A percentile compares a stretch with the other conserved stretches of the same genome.
phyloP scores from a whole-genome alignment of 2,113 vertebrate genomes.

The Hippopotamus amphibius region DNA sequence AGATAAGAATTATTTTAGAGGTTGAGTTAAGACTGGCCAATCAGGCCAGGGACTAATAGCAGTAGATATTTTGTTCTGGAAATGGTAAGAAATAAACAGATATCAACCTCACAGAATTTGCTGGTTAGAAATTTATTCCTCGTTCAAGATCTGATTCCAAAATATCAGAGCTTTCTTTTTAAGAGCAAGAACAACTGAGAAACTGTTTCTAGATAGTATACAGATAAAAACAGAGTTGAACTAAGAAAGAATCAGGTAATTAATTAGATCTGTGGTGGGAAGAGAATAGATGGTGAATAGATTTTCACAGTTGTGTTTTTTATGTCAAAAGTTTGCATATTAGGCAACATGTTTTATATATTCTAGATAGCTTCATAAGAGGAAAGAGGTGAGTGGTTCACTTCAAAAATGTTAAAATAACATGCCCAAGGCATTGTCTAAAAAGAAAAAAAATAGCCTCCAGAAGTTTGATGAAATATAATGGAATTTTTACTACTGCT shows the following conservation, averaged over 20 bases:
- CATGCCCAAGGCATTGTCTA: not conserved
- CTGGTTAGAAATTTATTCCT: not conserved
- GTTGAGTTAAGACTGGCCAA: not conserved
- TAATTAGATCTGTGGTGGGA: not conserved
- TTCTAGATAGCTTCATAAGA: not conserved
- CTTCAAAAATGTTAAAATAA: not conserved
- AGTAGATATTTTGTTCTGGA: not conserved
- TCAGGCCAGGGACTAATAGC: not conserved
- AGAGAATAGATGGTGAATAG: not conserved
- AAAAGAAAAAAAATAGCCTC: not conserved
- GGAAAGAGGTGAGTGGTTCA: not conserved
- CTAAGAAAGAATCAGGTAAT: not conserved
- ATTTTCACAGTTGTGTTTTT: not conserved
- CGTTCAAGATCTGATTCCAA: not conserved
- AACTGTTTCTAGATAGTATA: not conserved
- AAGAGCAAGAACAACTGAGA: not conserved
- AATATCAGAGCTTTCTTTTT: not conserved
- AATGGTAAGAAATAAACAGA: not conserved
- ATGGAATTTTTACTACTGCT: not conserved
- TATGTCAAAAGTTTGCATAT: not conserved
- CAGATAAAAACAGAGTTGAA: not conserved
- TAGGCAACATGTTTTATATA: not conserved
- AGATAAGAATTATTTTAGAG: not conserved
- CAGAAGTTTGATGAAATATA: not conserved
- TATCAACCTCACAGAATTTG: not conserved